Evolutionary conservation across 2,797 vertebrate genomes (phyloP), one percentile per base, ranked within the genome.

Genomic region (Lerista edwardsae): DNA sequence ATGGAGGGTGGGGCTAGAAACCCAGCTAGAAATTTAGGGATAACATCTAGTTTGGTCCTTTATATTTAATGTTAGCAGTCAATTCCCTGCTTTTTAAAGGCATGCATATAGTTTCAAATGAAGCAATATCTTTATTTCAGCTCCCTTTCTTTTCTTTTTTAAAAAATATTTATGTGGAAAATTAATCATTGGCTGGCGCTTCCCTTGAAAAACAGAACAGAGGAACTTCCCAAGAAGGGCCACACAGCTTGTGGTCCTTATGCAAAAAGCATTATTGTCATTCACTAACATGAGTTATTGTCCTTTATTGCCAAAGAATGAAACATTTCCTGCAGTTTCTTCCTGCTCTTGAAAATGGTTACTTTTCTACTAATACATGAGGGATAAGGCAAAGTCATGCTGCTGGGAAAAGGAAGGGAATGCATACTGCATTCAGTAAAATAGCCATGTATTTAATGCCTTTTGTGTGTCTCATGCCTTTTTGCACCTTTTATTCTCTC

Each of bases 221-320:
- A 36, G 75, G 41, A 68, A 81, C 25, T 62, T 89, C 19, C 77
- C 41, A 27, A 78, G 62, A 75, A 69, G 44, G 84, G 69, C 83
- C 80, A 72, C 84, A 76, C 57, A 86, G 59, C 3, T n/a, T 75
- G 12, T 87, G 82, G 44, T 6, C 12, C 17, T 84, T 59, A 68
- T 79, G 47, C 47, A 76, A 91, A 88, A 80, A 68, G 3, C 12
- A 41, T 78, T 87, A 36, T 78, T 87, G 34, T 85, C 62, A 21
- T 21, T 88, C n/a, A 88, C 57, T 62, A 88, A 47, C 31, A 61
- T 39, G 78, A 65, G 84, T 80, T 88, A 86, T 82, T 59, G 83
- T 83, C 86, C 75, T 59, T 80, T 77, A 85, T 0, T 55, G 68
- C 83, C 74, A 69, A 82, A 68, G 67, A 82, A 65, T 83, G 51